Conservation (phyloP, 1,140 invertebrate species). For the Drosophila mayri region DNA sequence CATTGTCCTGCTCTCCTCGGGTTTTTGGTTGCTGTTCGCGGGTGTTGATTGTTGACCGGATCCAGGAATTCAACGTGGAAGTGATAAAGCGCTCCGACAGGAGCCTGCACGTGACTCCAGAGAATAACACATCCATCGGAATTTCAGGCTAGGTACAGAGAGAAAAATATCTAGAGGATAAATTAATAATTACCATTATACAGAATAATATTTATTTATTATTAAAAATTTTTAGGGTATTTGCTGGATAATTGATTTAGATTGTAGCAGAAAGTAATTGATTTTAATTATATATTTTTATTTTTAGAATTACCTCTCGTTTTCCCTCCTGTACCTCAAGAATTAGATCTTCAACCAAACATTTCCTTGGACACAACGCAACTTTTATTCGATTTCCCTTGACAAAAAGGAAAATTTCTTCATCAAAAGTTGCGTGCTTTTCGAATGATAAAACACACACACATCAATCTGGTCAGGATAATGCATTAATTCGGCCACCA, state of each 20-base stretch:
- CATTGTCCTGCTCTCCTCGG: constrained; percentile 23
- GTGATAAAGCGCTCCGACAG: constrained; percentile 30
- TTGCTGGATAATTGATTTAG: neutral
- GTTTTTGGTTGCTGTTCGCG: constrained; percentile 8
- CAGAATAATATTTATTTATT: too few species aligned
- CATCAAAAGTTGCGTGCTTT: constrained; percentile 14
- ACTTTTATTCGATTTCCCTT: constrained; percentile 7
- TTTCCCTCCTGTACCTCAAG: neutral
- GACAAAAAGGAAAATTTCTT: neutral
- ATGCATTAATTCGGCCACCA: constrained; percentile 39
- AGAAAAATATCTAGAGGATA: neutral
- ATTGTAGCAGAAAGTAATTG: too few species aligned
- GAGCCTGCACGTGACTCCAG: constrained; percentile 30
- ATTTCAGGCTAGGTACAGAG: neutral
- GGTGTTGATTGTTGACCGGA: constrained; percentile 19
- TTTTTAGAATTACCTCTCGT: too few species aligned
- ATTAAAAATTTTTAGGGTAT: neutral
- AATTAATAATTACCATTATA: too few species aligned
- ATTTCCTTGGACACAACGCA: neutral
- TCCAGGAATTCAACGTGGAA: constrained; percentile 17
- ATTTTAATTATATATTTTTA: too few species aligned
- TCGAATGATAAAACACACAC: neutral
- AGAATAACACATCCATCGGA: neutral
- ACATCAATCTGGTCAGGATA: constrained; percentile 25
- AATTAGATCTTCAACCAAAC: neutral